Base-by-base conservation (phyloP, 1,140 invertebrate species). In the Telenomus remus region DNA sequence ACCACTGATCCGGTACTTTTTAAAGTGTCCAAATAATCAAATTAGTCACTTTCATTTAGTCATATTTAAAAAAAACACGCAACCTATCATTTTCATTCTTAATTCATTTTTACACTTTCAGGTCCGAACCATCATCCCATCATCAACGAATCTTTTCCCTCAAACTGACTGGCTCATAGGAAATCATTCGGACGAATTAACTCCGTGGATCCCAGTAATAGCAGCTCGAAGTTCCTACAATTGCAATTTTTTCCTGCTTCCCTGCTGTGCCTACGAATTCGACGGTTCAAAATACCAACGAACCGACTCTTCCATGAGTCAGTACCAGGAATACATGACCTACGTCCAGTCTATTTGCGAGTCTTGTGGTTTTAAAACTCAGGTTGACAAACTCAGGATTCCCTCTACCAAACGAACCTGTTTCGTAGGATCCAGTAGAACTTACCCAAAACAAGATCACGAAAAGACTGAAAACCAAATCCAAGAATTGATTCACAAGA, bases 131-230 rank as follows among this genome's bases (percentile, higher is more conserved):
- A 90, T 97, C 55, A 91, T 90, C 60, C 95, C 95, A 27, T 93
- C 92, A 33, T 90, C 91, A 65, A 85, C 91, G 37, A 89, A 89
- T 49, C 81, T 92, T n/a, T 96, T 94, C 83, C 92, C 93, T 15
- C 89, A 93, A n/a, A 90, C 88, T 42, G 95, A 98, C 84, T 99
- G 97, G 96, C 86, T 99, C 10, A 97, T 99, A 86, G 98, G 98
- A 43, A 99, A 99, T 90, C 98, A 99, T 89, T 98, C 97, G 42
- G 98, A 99, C 90, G 98, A 99, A 85, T 86, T 99, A 5, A 98
- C 97, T 27, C 97, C 98, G 5, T 99, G 98, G 97, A 94, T 99
- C 78, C 97, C 98, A 35, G 93, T 99, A 0, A 93, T 99, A 60
- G 94, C 97, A 37, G 92, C 95, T 0, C 91, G 91, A 63, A 91